These are phyloP conservation scores for Rhineura floridana DNA, from an alignment of 2,113 vertebrate species.

Conservation along the genomic window DNA sequence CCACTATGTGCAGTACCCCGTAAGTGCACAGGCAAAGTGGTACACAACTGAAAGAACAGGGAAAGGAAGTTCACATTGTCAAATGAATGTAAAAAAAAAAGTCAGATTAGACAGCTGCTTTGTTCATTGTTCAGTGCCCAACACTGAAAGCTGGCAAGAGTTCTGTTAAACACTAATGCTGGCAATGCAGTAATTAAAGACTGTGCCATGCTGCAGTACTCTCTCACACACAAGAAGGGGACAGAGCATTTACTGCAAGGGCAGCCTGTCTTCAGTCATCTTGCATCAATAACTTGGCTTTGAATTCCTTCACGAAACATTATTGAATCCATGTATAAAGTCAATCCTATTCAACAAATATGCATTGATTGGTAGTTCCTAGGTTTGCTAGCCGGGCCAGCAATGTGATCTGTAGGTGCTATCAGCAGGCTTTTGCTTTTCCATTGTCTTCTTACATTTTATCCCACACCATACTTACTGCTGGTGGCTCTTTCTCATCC, in stretches of 20 bases:
- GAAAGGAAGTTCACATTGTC: not conserved
- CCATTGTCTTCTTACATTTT: not conserved
- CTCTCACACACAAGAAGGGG: not conserved
- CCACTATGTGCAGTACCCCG: not conserved
- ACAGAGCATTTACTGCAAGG: not conserved
- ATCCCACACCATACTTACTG: not conserved
- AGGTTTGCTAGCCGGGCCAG: not conserved
- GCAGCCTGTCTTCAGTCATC: not conserved
- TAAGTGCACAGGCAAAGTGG: not conserved
- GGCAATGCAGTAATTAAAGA: constrained; percentile 10
- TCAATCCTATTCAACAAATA: not conserved
- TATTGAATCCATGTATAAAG: not conserved
- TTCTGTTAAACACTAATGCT: not conserved
- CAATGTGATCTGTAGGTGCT: not conserved
- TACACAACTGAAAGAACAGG: not conserved
- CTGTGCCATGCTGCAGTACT: not conserved
- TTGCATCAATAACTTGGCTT: not conserved
- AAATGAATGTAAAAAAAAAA: not conserved
- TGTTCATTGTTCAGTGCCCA: not conserved
- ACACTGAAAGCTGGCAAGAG: not conserved
- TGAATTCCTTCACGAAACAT: not conserved
- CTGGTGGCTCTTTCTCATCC: not conserved
- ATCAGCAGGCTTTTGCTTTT: not conserved
- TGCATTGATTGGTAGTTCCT: not conserved
- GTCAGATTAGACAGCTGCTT: not conserved